These are phyloP conservation scores for Mythimna impura DNA, from an alignment of 2,888 invertebrate genomes.

Conservation along the genomic window DNA sequence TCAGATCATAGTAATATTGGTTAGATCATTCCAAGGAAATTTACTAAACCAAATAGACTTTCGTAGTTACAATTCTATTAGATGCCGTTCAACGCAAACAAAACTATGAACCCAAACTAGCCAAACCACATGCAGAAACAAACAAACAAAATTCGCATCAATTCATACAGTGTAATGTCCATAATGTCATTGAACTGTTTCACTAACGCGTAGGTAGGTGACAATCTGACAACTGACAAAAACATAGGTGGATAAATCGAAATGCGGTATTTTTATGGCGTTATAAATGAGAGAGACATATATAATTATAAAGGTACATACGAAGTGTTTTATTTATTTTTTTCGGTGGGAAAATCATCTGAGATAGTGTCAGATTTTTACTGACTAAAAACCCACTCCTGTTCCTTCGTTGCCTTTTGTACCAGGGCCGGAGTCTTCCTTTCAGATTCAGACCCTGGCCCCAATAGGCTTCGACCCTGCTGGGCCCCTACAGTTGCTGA, in stretches of 20 bases:
- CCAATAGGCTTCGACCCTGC: too few species aligned
- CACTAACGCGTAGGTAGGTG: constrained; percentile 48
- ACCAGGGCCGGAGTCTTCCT: too few species aligned
- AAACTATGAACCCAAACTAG: neutral
- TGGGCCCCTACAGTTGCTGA: too few species aligned
- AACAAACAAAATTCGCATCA: constrained; percentile 36
- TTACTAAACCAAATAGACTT: constrained; percentile 6
- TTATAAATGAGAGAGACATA: constrained; percentile 23
- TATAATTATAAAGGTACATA: constrained; percentile 25
- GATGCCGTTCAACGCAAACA: constrained; percentile 6
- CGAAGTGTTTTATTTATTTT: neutral
- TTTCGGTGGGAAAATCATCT: too few species aligned
- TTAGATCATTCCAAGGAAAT: neutral
- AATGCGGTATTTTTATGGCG: constrained; percentile 43
- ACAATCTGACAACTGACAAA: constrained; percentile 40
- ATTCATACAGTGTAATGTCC: constrained; percentile 46
- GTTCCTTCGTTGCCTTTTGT: too few species aligned
- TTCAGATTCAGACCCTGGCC: too few species aligned
- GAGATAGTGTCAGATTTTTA: too few species aligned
- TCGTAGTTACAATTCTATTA: neutral
- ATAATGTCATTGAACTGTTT: constrained; percentile 54
- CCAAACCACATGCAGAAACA: constrained; percentile 6
- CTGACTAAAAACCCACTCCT: too few species aligned
- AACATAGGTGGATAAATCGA: constrained; percentile 6
- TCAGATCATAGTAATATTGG: neutral